Conservation (phyloP, 2,888 invertebrate genomes). For the Crepidodera aurea region DNA sequence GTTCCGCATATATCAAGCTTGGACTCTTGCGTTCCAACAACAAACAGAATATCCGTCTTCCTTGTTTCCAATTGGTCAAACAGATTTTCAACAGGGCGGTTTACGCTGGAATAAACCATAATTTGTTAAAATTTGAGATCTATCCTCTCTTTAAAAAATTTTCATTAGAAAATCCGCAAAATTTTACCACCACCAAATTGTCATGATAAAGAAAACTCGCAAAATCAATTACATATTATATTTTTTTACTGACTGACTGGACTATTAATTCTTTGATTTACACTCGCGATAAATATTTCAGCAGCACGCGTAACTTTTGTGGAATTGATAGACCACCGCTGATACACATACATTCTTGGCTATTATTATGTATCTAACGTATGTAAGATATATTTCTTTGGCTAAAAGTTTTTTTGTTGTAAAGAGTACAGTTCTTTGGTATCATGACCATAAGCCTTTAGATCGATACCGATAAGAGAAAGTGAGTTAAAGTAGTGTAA, state of each 20-base stretch:
- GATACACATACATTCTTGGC: conserved; percentile 4
- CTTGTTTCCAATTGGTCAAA: no score
- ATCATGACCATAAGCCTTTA: conserved; percentile 21
- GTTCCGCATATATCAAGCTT: no score
- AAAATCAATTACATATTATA: no score
- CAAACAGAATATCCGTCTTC: no score
- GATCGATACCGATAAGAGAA: conserved; percentile 26
- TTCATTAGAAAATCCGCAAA: no score
- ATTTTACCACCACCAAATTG: no score
- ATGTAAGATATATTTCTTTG: conserved; percentile 27
- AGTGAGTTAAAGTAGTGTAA: not conserved
- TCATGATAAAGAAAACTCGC: no score
- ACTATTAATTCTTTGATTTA: conserved; percentile 45
- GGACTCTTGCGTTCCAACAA: no score
- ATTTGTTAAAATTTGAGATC: no score
- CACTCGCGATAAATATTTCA: conserved; percentile 49
- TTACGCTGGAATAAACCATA: no score
- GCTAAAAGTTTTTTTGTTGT: conserved; percentile 11
- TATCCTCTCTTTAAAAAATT: no score
- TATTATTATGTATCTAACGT: conserved; percentile 30
- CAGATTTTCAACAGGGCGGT: no score
- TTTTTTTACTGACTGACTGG: not conserved
- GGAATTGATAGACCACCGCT: conserved; percentile 4
- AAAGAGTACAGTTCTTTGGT: conserved; percentile 10
- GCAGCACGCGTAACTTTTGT: conserved; percentile 44